Evolutionary conservation across 53 echinoderm and acorn worm species (phyloP).

Genomic region (Hippasteria phrygiana): DNA sequence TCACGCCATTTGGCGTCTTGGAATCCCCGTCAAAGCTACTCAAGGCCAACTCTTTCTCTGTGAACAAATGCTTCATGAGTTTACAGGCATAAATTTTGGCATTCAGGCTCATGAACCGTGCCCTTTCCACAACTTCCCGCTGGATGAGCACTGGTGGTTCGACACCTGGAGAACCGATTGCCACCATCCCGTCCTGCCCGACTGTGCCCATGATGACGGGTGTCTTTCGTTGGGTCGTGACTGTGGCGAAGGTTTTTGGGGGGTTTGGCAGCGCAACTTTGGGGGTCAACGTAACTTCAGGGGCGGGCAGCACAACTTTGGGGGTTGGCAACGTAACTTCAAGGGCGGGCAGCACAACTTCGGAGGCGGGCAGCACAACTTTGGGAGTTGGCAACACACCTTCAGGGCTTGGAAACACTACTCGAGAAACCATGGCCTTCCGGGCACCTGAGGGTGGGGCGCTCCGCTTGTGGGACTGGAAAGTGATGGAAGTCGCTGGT

Average conservation of each 20-base stretch:
- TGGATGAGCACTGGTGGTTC: conserved; percentile 23
- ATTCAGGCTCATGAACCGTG: background rate
- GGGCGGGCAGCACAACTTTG: background rate
- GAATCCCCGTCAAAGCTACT: conserved; percentile 35
- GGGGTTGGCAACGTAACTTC: background rate
- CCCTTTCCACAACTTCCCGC: background rate
- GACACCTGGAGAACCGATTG: background rate
- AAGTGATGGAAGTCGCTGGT: background rate
- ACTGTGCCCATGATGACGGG: background rate
- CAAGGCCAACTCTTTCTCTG: conserved; percentile 27
- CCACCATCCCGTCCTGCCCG: conserved; percentile 9
- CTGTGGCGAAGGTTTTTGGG: no score
- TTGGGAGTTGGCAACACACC: background rate
- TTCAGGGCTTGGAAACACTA: background rate
- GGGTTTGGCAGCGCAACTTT: background rate
- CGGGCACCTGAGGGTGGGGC: background rate
- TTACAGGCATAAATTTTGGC: conserved; percentile 29
- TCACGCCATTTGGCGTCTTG: conserved; percentile 15
- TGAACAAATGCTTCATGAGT: conserved; percentile 33
- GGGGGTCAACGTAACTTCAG: background rate
- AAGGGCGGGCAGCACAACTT: background rate
- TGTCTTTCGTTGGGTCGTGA: background rate
- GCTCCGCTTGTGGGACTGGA: background rate
- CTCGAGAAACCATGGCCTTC: background rate
- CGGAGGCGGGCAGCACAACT: background rate